Evolutionary conservation across 2,888 invertebrate genomes (phyloP).

Genomic region (Tetropium fuscum): DNA sequence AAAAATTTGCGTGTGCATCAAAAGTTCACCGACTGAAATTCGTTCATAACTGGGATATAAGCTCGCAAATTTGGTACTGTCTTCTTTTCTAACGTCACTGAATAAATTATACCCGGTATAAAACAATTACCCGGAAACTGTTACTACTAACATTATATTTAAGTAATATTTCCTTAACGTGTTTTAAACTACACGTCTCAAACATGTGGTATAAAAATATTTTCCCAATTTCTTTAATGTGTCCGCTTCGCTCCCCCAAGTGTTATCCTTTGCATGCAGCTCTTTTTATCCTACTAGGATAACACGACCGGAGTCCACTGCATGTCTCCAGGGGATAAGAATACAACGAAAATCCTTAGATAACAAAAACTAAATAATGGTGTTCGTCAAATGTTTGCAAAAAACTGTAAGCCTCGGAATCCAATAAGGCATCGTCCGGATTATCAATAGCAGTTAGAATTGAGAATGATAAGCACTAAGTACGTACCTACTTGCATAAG

Average conservation of each 20-base stretch:
- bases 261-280: slow-evolving; percentile 60
- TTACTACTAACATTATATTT: too few relatives aligned
- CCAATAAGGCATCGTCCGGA: slow-evolving; percentile 7
- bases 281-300: slow-evolving; percentile 51
- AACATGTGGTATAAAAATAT: slow-evolving; percentile 48
- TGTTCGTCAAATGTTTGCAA: slow-evolving; percentile 27
- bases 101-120: too few relatives aligned
- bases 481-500: too few relatives aligned
- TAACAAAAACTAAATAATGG: slow-evolving; percentile 31
- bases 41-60: too few relatives aligned
- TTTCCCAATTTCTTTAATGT: slow-evolving; percentile 57
- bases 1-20: too few relatives aligned
- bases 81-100: too few relatives aligned
- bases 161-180: too few relatives aligned
- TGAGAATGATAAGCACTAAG: too few relatives aligned
- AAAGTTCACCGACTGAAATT: too few relatives aligned
- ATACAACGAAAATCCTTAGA: slow-evolving; percentile 24
- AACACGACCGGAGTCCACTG: slow-evolving; percentile 24
- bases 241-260: slow-evolving; percentile 40
- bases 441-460: too few relatives aligned
- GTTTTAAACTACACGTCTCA: background rate
- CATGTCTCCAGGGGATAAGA: slow-evolving; percentile 30
- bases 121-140: too few relatives aligned
- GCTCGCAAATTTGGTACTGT: too few relatives aligned
- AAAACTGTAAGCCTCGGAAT: slow-evolving; percentile 22